phyloP scores from a whole-genome alignment of 2,113 vertebrate genomes.

The Rostratula benghalensis region DNA sequence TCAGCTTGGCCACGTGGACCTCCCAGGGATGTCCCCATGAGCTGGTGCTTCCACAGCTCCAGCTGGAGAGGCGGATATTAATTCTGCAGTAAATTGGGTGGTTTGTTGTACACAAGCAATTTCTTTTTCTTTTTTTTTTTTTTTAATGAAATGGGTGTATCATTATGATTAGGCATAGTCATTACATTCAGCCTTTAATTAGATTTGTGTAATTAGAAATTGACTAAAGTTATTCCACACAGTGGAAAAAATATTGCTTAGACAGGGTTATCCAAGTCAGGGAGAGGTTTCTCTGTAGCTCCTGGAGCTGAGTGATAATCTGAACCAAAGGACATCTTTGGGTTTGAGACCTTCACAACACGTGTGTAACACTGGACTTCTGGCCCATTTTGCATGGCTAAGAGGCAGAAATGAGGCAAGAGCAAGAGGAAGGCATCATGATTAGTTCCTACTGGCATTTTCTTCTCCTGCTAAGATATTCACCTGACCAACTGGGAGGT shows the following conservation, averaged over 20 bases:
- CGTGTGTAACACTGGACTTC: not conserved
- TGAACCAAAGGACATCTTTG: not conserved
- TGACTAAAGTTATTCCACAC: not conserved
- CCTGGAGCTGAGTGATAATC: not conserved
- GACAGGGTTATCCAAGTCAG: not conserved
- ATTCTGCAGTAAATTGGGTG: not conserved
- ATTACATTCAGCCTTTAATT: slow-evolving; percentile 27
- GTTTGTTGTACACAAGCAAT: not conserved
- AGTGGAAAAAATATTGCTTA: not conserved
- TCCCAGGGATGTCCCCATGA: not conserved
- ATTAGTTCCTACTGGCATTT: not conserved
- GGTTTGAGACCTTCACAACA: not conserved
- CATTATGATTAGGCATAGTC: not conserved
- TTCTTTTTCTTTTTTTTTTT: not conserved
- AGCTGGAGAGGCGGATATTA: not conserved
- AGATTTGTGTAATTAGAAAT: slow-evolving; percentile 40
- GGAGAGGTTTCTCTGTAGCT: not conserved
- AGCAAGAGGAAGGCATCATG: not conserved
- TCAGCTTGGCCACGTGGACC: accelerated
- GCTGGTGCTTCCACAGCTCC: not conserved
- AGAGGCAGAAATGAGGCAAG: not conserved
- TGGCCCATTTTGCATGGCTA: not conserved
- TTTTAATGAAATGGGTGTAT: not conserved
- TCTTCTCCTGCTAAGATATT: not conserved
- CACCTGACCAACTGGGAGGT: not conserved